Percentiles rank a stretch among this genome's conserved stretches.
Conservation (phyloP, 2,888 invertebrate genomes). For the Hoplodrina blanda region DNA sequence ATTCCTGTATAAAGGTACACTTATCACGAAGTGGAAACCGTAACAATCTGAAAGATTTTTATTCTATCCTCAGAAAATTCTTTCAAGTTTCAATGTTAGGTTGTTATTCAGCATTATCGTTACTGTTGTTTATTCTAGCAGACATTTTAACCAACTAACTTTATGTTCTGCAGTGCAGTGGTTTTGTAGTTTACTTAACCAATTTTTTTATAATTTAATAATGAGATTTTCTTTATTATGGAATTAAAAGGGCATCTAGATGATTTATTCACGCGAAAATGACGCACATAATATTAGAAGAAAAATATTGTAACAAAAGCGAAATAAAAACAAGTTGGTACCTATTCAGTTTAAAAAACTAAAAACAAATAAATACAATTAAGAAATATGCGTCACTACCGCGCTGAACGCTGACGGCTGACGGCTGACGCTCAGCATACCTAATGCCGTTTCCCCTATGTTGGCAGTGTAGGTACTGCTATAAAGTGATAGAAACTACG, state of each 20-base stretch:
- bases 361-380: too few relatives aligned
- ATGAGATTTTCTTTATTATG: not conserved
- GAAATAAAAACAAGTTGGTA: too few relatives aligned
- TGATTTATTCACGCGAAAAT: too few relatives aligned
- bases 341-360: too few relatives aligned
- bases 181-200: not conserved
- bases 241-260: too few relatives aligned
- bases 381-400: too few relatives aligned
- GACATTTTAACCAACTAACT: conserved; percentile 4
- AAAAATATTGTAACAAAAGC: too few relatives aligned
- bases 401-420: too few relatives aligned
- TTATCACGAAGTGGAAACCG: conserved; percentile 6
- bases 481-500: too few relatives aligned
- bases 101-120: conserved; percentile 16
- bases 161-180: not conserved
- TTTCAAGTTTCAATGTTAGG: conserved; percentile 8
- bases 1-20: conserved; percentile 11
- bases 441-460: not conserved
- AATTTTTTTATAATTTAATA: not conserved
- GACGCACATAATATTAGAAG: too few relatives aligned
- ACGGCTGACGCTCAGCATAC: too few relatives aligned
- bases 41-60: conserved; percentile 1
- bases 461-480: not conserved
- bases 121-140: conserved; percentile 32
- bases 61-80: conserved; percentile 18